Percentiles rank a stretch among this genome's conserved stretches.
Conservation (phyloP, 2,113 vertebrate genomes). For the Planiliza haematocheilus region DNA sequence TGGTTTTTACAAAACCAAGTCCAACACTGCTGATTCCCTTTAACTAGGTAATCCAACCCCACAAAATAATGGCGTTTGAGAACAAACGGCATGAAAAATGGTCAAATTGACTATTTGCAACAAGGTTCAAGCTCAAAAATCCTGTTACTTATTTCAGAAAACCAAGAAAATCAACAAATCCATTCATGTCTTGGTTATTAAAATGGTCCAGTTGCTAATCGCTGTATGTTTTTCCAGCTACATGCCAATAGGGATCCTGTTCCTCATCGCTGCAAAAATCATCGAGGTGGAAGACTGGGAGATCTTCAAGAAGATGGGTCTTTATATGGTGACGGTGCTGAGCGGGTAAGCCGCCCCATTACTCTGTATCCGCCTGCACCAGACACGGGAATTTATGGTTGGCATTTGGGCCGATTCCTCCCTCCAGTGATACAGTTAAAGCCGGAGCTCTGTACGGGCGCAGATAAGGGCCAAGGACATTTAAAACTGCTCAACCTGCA, state of each 20-base stretch:
- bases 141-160: no score
- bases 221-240: constrained; percentile 85
- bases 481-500: constrained; percentile 81
- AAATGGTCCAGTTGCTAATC: background rate
- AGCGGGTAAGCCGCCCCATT: constrained; percentile 88
- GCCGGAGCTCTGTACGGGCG: constrained; percentile 64
- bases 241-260: constrained; percentile 96
- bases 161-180: no score
- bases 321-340: constrained; percentile 98
- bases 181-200: no score
- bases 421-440: constrained; percentile 63
- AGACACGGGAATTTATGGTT: constrained; percentile 69
- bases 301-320: constrained; percentile 96
- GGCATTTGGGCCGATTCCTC: constrained; percentile 65
- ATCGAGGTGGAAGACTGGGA: constrained; percentile 99
- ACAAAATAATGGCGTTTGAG: no score
- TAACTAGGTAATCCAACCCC: no score
- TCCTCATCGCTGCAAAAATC: constrained; percentile 98
- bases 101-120: no score
- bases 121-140: no score
- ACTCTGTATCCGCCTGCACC: constrained; percentile 53
- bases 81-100: no score
- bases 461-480: constrained; percentile 82
- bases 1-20: no score
- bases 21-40: no score